These are phyloP conservation scores for Aptenodytes patagonicus DNA, from an alignment of 2,113 vertebrate genomes.

Conservation along the genomic window DNA sequence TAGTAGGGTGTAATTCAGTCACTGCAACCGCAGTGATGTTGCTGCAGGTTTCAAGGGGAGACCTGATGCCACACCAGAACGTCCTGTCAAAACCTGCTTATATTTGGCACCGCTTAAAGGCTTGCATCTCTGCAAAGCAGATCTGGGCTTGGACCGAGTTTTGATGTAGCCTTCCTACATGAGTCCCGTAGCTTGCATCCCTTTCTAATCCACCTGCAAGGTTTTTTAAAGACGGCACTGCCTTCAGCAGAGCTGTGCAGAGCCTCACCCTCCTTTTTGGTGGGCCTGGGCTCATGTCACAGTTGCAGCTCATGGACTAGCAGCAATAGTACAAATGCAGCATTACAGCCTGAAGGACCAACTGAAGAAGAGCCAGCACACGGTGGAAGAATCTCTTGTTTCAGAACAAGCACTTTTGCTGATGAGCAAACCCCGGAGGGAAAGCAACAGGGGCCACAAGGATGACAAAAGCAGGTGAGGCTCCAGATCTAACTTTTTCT, in stretches of 20 bases:
- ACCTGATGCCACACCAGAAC: not conserved
- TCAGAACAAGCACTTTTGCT: not conserved
- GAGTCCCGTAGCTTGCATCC: not conserved
- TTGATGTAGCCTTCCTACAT: not conserved
- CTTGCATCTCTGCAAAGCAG: not conserved
- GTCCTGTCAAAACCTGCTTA: not conserved
- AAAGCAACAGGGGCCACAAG: not conserved
- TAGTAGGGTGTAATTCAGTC: not conserved
- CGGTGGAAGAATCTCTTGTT: not conserved
- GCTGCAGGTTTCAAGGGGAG: not conserved
- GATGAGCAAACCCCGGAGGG: not conserved
- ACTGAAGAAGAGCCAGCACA: not conserved
- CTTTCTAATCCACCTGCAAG: not conserved
- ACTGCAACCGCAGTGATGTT: fast-evolving
- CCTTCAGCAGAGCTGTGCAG: not conserved
- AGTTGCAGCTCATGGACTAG: fast-evolving
- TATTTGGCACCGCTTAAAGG: not conserved
- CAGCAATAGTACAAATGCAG: not conserved
- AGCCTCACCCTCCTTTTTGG: not conserved
- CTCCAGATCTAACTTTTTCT: not conserved
- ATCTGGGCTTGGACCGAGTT: not conserved
- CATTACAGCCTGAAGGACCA: not conserved
- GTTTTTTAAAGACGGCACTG: not conserved
- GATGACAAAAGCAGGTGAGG: not conserved
- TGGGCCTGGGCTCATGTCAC: not conserved